Base-by-base conservation (phyloP, 1,140 invertebrate species). In the Neodiprion virginianus region DNA sequence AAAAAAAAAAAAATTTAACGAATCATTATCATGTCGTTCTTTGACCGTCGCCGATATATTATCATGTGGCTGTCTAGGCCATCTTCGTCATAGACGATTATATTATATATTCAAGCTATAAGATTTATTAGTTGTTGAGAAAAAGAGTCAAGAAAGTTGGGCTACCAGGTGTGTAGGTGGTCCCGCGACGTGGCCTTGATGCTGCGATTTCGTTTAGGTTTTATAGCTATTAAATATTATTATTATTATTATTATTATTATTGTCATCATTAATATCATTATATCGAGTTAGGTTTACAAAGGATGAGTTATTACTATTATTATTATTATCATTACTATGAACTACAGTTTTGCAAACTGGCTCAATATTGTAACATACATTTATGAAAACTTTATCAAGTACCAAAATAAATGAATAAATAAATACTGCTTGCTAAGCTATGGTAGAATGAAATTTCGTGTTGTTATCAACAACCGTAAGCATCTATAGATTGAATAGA, bases 341-440 rank as follows among this genome's bases (percentile, higher is more conserved):
- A 61, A 61, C 5, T 17, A 83, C 82, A 84, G 85, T 88, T 87
- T 83, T 83, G 72, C 81, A 84, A 83, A 87, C 82, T 84, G 84
- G 84, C 84, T 87, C 85, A 86, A 88, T 78, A 86, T 82, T 88
- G 85, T 88, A 87, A 85, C 82, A 87, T 87, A 87, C 79, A 77
- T 84, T 75, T 83, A 85, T 80, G 76, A 76, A 82, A 85, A 78
- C 81, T 83, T 69, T 85, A 84, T 84, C 79, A 80, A 85, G 83
- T 86, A 87, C 85, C 85, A 86, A 86, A 87, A 86, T 87, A 86
- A 86, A 84, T 83, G 28, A 40, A 40, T 40, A 40, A 40, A 40
- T 40, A 40, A 84, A 85, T 83, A 86, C 84, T 82, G 83, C 85
- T 86, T 86, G 85, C 82, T 86, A 85, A 86, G 83, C 80, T 80